Percentiles rank a stretch among this genome's conserved stretches.
Conservation (phyloP, 1,140 invertebrate species). For the Leptopilina boulardi region DNA sequence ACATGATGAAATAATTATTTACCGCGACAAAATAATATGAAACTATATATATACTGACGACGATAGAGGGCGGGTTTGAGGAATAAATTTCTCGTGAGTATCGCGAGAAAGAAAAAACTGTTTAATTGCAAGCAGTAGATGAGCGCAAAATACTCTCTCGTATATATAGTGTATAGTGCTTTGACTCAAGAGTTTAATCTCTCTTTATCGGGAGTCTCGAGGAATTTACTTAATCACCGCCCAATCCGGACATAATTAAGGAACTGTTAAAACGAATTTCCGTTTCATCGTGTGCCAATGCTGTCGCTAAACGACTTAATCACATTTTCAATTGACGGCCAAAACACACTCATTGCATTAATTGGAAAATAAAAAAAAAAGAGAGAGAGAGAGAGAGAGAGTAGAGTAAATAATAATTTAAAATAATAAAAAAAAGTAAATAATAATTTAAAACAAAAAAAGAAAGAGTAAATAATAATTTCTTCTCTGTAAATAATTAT, state of each 20-base stretch:
- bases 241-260: conserved; percentile 49
- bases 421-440: too few relatives aligned
- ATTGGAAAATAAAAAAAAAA: too few relatives aligned
- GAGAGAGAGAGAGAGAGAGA: too few relatives aligned
- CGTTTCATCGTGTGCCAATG: background rate
- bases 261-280: conserved; percentile 29
- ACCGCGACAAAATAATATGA: conserved; percentile 29
- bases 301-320: conserved; percentile 48
- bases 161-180: conserved; percentile 43
- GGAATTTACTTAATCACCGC: conserved; percentile 62
- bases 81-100: too few relatives aligned
- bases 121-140: conserved; percentile 54
- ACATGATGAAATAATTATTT: too few relatives aligned
- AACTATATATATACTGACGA: too few relatives aligned
- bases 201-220: conserved; percentile 48
- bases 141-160: conserved; percentile 51
- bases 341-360: background rate
- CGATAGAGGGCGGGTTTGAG: conserved; percentile 27
- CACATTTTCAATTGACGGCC: conserved; percentile 46
- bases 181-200: conserved; percentile 60
- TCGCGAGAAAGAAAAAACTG: conserved; percentile 50
- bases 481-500: too few relatives aligned
- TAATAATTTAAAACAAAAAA: too few relatives aligned
- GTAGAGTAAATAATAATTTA: too few relatives aligned
- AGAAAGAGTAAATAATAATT: too few relatives aligned